A percentile compares a stretch with the other conserved stretches of the same genome.
These are phyloP conservation scores for Orthosia cruda DNA, from an alignment of 2,888 invertebrate species.

Conservation along the genomic window DNA sequence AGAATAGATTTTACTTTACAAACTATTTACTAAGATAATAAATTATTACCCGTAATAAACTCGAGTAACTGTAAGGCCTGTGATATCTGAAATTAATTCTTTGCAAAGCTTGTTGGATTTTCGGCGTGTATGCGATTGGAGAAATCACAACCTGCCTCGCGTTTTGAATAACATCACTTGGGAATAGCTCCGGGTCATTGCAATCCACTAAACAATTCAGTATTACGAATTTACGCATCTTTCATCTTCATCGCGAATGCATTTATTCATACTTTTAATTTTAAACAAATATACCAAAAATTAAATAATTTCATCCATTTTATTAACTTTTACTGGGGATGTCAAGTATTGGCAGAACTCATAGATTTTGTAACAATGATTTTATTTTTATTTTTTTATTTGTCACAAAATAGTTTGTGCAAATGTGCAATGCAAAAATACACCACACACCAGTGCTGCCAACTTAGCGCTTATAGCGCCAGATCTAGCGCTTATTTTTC, in stretches of 20 bases:
- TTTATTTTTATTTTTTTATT: slow-evolving; percentile 8
- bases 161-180: slow-evolving; percentile 82
- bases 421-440: neutral
- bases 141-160: slow-evolving; percentile 80
- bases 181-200: slow-evolving; percentile 78
- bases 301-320: slow-evolving; percentile 58
- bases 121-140: slow-evolving; percentile 78
- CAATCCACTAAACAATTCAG: slow-evolving; percentile 81
- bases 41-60: slow-evolving; percentile 77
- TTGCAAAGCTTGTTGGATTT: slow-evolving; percentile 82
- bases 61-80: slow-evolving; percentile 82
- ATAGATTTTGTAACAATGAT: slow-evolving; percentile 49
- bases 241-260: slow-evolving; percentile 74
- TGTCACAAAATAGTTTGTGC: neutral
- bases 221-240: slow-evolving; percentile 85
- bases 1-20: neutral
- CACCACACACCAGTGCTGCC: too few species aligned
- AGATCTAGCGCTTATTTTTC: too few species aligned
- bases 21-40: neutral
- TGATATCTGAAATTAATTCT: slow-evolving; percentile 84
- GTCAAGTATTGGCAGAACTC: slow-evolving; percentile 38
- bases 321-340: slow-evolving; percentile 23
- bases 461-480: too few species aligned
- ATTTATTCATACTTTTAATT: slow-evolving; percentile 60
- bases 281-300: slow-evolving; percentile 17